A percentile compares a stretch with the other conserved stretches of the same genome.
Conservation (phyloP, 2,888 invertebrate species). For the Seira musarum region DNA sequence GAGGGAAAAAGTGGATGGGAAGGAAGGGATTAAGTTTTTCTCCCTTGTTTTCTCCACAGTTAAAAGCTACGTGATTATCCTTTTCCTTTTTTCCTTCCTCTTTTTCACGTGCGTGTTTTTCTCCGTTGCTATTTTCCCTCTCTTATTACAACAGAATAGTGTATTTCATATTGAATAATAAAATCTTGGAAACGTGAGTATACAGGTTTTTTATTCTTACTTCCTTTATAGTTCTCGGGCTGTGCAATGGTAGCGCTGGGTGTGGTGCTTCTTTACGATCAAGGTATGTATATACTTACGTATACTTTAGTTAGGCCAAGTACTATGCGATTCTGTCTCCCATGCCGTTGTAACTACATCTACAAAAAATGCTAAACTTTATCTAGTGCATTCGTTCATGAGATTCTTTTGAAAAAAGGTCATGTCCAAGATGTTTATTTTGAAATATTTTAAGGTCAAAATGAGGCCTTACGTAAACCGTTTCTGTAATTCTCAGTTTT, state of each 20-base stretch:
- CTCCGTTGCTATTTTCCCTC: too few species aligned
- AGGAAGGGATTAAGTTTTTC: not conserved
- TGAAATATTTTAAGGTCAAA: too few species aligned
- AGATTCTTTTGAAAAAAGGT: too few species aligned
- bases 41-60: not conserved
- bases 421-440: too few species aligned
- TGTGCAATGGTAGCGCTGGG: constrained; percentile 75
- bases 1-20: not conserved
- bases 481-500: too few species aligned
- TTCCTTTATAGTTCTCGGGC: constrained; percentile 74
- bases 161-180: not conserved
- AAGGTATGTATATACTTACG: too few species aligned
- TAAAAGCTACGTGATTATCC: not conserved
- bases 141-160: not conserved
- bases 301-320: too few species aligned
- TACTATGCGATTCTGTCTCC: too few species aligned
- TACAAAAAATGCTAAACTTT: too few species aligned
- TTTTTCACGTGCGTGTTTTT: not conserved
- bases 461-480: too few species aligned
- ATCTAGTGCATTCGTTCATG: too few species aligned
- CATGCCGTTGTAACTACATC: too few species aligned
- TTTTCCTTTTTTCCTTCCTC: constrained; percentile 18
- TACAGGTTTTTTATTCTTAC: constrained; percentile 13
- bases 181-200: constrained; percentile 3
- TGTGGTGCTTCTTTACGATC: constrained; percentile 75